phyloP scores from a whole-genome alignment of 2,113 vertebrate genomes.

The Halcyon malimbica region DNA sequence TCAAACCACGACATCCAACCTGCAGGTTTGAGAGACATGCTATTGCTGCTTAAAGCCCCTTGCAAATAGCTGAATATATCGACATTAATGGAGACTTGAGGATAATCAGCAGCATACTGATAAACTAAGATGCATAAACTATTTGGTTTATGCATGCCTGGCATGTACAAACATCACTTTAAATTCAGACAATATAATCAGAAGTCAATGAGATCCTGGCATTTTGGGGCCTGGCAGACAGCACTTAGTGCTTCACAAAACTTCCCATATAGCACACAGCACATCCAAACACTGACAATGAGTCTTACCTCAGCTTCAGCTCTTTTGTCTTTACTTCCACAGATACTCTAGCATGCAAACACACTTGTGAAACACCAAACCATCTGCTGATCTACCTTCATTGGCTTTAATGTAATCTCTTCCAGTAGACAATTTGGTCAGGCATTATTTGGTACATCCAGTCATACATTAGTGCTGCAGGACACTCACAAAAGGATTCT shows the following conservation, averaged over 20 bases:
- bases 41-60: neutral
- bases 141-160: neutral
- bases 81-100: neutral
- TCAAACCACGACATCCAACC: neutral
- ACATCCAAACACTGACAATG: neutral
- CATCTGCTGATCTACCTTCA: neutral
- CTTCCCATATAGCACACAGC: neutral
- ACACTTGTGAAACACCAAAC: neutral
- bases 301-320: neutral
- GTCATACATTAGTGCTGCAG: rapidly evolving
- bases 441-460: neutral
- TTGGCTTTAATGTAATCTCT: neutral
- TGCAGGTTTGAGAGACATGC: neutral
- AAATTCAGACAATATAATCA: neutral
- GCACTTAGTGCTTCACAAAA: neutral
- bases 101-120: neutral
- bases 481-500: neutral
- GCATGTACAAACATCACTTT: neutral
- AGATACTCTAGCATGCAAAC: neutral
- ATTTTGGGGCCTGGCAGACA: neutral
- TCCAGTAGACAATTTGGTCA: neutral
- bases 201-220: neutral
- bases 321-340: neutral
- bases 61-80: neutral
- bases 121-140: neutral